Evolutionary conservation across 2,113 vertebrate species (phyloP), one percentile per base, ranked within the genome.

Genomic region (Grallaria varia): DNA sequence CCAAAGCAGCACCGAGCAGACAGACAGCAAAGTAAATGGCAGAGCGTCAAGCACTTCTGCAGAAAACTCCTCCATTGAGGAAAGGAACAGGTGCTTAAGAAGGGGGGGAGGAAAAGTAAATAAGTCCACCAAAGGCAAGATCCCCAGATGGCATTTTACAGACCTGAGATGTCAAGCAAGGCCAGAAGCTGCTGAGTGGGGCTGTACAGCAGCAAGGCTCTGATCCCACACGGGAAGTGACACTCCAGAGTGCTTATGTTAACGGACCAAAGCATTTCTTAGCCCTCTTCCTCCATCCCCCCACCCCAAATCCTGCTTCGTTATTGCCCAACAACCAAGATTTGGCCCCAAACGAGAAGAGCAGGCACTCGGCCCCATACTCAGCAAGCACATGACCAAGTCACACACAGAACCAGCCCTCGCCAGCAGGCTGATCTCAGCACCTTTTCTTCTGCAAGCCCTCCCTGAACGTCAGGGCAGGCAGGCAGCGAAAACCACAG

Each of bases 401-500:
- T 13, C 42, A 15, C 23, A 10, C 13, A 8, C 39, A 44, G 14
- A 50, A 15, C 22, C 8, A 23, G 6, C 9, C 44, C 20, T 10
- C 16, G 52, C 35, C 47, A 42, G 35, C 0, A 0, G 13, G n/a
- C 27, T n/a, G 21, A 71, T 30, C 75, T 19, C 28, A 30, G 42
- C 28, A 27, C 4, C 50, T 52, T 49, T 7, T n/a, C 42, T 19
- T 42, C 69, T 69, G 64, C 45, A 75, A 81, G 40, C 24, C 20
- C 15, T 28, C 33, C 55, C 69, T 27, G 6, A 44, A 18, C 52
- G 45, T 20, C 37, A 42, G 14, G 31, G 31, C 16, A 82, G 39
- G 12, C 47, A 37, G 0, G 3, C 8, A 80, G 53, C 15, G 37
- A 28, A 76, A 68, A 33, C 7, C 2, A 2, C 0, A 0, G 23